Percentiles rank a stretch among this genome's conserved stretches.
phyloP scores from a whole-genome alignment of 2,113 vertebrate genomes.

The Pedetes capensis region DNA sequence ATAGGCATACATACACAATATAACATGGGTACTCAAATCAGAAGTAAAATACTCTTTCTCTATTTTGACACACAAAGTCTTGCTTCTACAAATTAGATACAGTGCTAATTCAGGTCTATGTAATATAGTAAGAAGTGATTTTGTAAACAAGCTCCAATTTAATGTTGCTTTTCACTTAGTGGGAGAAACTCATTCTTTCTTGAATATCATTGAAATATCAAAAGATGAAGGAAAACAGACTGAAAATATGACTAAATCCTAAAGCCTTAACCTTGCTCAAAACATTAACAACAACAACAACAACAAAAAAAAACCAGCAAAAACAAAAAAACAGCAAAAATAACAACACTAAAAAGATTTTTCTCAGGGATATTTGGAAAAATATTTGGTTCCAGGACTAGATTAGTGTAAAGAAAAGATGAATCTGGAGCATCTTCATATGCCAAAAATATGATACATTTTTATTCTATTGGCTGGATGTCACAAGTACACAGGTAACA shows the following conservation, averaged over 20 bases:
- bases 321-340: too few relatives aligned
- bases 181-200: background rate
- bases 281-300: background rate
- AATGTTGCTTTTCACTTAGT: background rate
- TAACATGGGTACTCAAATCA: background rate
- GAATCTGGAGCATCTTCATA: background rate
- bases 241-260: background rate
- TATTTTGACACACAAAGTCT: background rate
- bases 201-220: slow-evolving; percentile 19
- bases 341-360: background rate
- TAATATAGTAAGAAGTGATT: background rate
- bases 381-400: background rate
- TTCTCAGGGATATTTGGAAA: background rate
- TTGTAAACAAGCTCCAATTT: background rate
- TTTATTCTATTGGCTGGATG: background rate
- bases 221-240: background rate
- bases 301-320: too few relatives aligned
- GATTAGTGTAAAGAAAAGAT: background rate
- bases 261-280: background rate
- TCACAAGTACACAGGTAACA: background rate
- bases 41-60: slow-evolving; percentile 1
- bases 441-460: background rate
- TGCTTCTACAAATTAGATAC: background rate
- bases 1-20: background rate
- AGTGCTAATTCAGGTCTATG: background rate